These are phyloP conservation scores for Drosophila lini DNA, from an alignment of 1,140 invertebrate species.

Conservation along the genomic window DNA sequence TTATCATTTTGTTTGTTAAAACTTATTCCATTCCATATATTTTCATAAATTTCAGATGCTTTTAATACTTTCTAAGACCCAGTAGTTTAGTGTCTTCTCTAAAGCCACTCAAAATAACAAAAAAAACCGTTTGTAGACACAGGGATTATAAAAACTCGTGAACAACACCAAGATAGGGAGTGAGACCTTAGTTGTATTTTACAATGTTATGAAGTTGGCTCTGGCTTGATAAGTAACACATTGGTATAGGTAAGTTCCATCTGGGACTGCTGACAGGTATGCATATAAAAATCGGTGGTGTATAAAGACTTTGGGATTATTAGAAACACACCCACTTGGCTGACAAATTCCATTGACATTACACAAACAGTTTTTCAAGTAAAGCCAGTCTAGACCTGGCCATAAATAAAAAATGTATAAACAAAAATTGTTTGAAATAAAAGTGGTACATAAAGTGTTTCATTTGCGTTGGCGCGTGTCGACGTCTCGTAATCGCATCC, in stretches of 20 bases:
- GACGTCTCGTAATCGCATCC: conserved; percentile 45
- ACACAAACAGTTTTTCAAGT: conserved; percentile 23
- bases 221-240: conserved; percentile 19
- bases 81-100: conserved; percentile 8
- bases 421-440: conserved; percentile 6
- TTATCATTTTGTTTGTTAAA: not conserved
- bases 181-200: conserved; percentile 9
- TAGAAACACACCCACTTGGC: conserved; percentile 24
- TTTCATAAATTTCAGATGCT: not conserved
- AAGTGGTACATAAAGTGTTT: conserved; percentile 15
- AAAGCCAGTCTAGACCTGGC: conserved; percentile 18
- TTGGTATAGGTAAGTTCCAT: conserved; percentile 52
- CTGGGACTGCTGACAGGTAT: not conserved
- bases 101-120: conserved; percentile 3
- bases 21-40: not conserved
- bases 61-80: not conserved
- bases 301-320: conserved; percentile 9
- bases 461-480: conserved; percentile 54
- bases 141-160: conserved; percentile 13
- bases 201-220: conserved; percentile 17
- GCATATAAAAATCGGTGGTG: not conserved
- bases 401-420: conserved; percentile 20
- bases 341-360: conserved; percentile 27
- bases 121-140: not conserved
- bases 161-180: conserved; percentile 31